A percentile compares a stretch with the other conserved stretches of the same genome.
phyloP scores from a whole-genome alignment of 2,797 vertebrate species.

The Nannoperca australis region DNA sequence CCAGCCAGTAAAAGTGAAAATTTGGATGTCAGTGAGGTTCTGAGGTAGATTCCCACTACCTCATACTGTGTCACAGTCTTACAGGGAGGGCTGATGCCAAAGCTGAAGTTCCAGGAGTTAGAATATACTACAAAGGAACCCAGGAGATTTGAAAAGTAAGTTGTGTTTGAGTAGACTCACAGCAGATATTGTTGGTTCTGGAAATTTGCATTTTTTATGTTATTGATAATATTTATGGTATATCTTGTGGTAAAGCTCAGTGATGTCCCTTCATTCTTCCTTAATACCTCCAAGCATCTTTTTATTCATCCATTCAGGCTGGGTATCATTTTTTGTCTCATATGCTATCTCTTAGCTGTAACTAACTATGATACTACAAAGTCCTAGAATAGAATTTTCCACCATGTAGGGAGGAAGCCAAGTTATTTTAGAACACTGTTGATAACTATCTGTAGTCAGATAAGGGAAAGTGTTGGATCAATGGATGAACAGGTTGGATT shows the following conservation, averaged over 20 bases:
- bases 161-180: constrained; percentile 7
- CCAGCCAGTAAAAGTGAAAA: constrained; percentile 63
- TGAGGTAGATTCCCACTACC: constrained; percentile 51
- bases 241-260: not conserved
- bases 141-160: constrained; percentile 21
- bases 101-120: constrained; percentile 32
- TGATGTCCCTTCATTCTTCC: not conserved
- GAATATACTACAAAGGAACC: constrained; percentile 24
- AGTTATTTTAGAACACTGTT: constrained; percentile 48
- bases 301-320: constrained; percentile 12
- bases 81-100: constrained; percentile 47
- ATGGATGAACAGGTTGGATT: constrained; percentile 22
- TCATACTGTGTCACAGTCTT: constrained; percentile 63
- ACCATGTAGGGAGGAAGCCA: constrained; percentile 11
- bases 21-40: constrained; percentile 51
- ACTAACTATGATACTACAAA: constrained; percentile 39
- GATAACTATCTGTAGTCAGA: constrained; percentile 48
- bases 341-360: constrained; percentile 47
- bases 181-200: not conserved
- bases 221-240: not conserved
- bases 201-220: not conserved
- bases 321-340: not conserved
- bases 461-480: constrained; percentile 39
- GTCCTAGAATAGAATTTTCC: constrained; percentile 36
- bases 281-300: not conserved